Percentiles rank a stretch among this genome's conserved stretches.
phyloP scores from a whole-genome alignment of 1,140 invertebrate species.

The Portunus trituberculatus region DNA sequence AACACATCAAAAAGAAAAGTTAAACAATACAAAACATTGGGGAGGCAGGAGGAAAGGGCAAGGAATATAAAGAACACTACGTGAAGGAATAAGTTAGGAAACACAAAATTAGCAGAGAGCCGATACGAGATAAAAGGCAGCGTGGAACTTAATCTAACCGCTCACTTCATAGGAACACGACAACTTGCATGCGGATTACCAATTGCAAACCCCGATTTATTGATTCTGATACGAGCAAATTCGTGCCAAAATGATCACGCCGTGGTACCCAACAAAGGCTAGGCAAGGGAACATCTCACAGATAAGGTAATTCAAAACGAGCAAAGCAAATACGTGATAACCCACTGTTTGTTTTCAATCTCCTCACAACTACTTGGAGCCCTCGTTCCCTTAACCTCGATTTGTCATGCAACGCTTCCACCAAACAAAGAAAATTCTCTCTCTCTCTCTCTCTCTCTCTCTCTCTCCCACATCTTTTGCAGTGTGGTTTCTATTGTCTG shows the following conservation, averaged over 20 bases:
- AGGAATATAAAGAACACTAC: background rate
- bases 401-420: background rate
- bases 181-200: background rate
- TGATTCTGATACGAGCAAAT: slow-evolving; percentile 10
- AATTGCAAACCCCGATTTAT: background rate
- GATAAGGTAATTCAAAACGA: background rate
- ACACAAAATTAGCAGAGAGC: background rate
- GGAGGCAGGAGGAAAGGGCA: no score
- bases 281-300: background rate
- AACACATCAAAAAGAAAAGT: no score
- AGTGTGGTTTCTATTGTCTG: background rate
- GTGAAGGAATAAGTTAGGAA: background rate
- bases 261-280: background rate
- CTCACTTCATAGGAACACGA: background rate
- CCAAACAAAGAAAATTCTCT: background rate
- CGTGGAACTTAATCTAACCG: background rate
- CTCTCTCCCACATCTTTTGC: background rate
- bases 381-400: background rate
- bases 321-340: background rate
- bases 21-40: no score
- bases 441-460: no score
- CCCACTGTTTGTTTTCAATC: background rate
- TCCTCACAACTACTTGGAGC: background rate
- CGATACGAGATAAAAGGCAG: background rate
- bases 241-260: background rate